A percentile compares a stretch with the other conserved stretches of the same genome.
These are phyloP conservation scores for Athene noctua DNA, from an alignment of 2,113 vertebrate species.

Conservation along the genomic window DNA sequence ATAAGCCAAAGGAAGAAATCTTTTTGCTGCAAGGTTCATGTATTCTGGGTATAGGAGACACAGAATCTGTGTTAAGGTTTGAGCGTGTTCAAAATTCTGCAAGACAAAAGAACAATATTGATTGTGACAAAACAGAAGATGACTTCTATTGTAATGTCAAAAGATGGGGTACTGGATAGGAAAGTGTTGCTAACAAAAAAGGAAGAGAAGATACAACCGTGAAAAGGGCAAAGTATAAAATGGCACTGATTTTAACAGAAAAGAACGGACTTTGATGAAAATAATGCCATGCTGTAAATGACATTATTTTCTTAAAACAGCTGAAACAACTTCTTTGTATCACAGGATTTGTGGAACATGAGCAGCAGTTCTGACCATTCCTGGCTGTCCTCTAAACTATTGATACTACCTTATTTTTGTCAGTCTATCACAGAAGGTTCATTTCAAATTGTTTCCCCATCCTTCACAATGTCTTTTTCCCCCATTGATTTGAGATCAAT, in stretches of 20 bases:
- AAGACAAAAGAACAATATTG: background rate
- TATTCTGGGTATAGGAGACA: background rate
- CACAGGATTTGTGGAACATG: background rate
- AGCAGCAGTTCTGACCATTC: background rate
- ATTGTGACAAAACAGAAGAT: background rate
- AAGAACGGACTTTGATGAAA: background rate
- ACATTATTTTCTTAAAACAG: background rate
- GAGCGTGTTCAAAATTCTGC: background rate
- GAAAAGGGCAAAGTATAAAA: background rate
- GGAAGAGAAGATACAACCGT: background rate
- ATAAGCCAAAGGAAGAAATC: background rate
- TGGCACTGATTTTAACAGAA: background rate
- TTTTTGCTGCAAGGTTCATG: background rate
- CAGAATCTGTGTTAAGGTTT: background rate
- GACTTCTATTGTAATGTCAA: background rate
- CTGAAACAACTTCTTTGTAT: background rate
- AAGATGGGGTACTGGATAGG: background rate
- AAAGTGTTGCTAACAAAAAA: background rate
- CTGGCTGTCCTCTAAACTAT: background rate
- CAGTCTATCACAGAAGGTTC: background rate
- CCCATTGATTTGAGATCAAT: slow-evolving; percentile 28
- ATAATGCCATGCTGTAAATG: background rate
- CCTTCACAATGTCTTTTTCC: slow-evolving; percentile 6
- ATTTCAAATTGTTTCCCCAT: slow-evolving; percentile 13
- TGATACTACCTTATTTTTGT: background rate